Conservation (phyloP, 2,888 invertebrate species). For the Sisyra nigra region DNA sequence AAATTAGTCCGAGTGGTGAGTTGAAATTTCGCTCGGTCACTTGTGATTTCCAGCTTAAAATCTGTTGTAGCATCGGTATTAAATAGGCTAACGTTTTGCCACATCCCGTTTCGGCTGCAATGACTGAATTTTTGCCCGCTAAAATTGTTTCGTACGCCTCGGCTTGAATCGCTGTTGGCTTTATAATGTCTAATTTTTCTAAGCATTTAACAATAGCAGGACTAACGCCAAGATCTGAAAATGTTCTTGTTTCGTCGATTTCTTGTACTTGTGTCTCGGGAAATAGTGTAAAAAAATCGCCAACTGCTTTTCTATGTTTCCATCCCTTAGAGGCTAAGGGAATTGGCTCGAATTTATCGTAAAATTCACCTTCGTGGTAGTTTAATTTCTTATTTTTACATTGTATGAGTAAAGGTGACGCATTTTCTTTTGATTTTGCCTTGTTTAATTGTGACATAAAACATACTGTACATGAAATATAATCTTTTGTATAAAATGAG, state of each 20-base stretch:
- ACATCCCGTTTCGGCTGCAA: conserved; percentile 89
- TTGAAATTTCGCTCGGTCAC: conserved; percentile 36
- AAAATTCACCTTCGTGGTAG: conserved; percentile 43
- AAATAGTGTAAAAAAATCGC: conserved; percentile 68
- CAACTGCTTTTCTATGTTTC: conserved; percentile 54
- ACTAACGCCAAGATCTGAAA: conserved; percentile 28
- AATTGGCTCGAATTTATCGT: conserved; percentile 50
- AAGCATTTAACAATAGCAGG: conserved; percentile 39
- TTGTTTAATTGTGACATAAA: conserved; percentile 3
- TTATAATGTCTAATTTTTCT: conserved; percentile 32
- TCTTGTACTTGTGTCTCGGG: conserved; percentile 22
- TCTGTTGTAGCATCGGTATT: conserved; percentile 62
- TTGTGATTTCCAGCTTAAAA: conserved; percentile 35
- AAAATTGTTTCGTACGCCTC: conserved; percentile 53
- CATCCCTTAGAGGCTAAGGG: conserved; percentile 66
- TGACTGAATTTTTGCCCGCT: conserved; percentile 46
- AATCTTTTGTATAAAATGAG: neutral
- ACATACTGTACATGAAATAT: neutral
- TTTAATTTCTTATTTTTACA: conserved; percentile 56
- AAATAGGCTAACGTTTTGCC: conserved; percentile 88
- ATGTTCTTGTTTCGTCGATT: conserved; percentile 21
- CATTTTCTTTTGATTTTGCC: too few species aligned
- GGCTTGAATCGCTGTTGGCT: conserved; percentile 49
- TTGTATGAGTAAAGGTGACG: neutral
- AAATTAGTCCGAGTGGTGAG: conserved; percentile 57